These are phyloP conservation scores for Hylomyscus alleni DNA, from an alignment of 2,797 vertebrate species.

Conservation along the genomic window DNA sequence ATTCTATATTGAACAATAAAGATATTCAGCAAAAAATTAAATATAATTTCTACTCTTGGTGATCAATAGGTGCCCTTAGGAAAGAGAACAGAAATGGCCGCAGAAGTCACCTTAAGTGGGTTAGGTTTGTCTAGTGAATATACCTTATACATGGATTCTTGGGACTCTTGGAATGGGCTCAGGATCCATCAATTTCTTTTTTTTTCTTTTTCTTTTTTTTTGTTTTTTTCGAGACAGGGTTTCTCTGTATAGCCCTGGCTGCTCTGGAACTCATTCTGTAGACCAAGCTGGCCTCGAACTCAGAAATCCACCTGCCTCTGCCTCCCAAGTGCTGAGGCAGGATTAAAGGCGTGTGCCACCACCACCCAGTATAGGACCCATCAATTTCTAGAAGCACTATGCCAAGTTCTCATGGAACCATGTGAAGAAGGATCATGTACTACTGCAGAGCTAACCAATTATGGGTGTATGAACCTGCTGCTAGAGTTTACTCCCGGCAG, in stretches of 20 bases:
- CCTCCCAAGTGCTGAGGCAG: too few relatives aligned
- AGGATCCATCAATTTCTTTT: not conserved
- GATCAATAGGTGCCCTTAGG: not conserved
- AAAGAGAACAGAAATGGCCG: not conserved
- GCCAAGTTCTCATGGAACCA: not conserved
- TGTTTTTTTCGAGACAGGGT: too few relatives aligned
- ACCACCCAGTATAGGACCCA: too few relatives aligned
- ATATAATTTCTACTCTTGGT: not conserved
- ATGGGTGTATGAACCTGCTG: not conserved
- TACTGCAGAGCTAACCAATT: not conserved
- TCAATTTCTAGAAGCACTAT: not conserved
- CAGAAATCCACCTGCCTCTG: too few relatives aligned
- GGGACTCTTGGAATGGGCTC: not conserved
- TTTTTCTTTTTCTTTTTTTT: too few relatives aligned
- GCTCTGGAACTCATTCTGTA: too few relatives aligned
- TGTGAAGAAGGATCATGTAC: conserved; percentile 20
- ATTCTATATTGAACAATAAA: conserved; percentile 34
- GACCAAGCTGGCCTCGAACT: too few relatives aligned
- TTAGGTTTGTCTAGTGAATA: not conserved
- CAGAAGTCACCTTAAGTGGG: not conserved
- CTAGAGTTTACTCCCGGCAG: not conserved
- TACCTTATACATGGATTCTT: not conserved
- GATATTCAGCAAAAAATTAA: conserved; percentile 10
- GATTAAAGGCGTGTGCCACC: too few relatives aligned
- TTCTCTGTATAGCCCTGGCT: too few relatives aligned